Conservation (phyloP, 2,113 vertebrate species). For the Tetraodon nigroviridis region DNA sequence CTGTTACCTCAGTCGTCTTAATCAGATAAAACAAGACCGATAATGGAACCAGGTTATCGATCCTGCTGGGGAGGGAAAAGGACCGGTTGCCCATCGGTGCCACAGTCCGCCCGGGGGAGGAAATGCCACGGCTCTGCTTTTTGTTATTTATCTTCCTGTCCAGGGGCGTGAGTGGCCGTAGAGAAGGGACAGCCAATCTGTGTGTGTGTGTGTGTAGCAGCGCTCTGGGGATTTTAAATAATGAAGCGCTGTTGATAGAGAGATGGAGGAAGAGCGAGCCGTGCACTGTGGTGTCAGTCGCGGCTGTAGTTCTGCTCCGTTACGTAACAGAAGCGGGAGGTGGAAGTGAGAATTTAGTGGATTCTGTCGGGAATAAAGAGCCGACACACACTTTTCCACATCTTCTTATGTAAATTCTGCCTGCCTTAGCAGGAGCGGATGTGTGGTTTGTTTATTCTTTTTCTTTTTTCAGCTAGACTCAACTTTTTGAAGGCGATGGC, state of each 20-base stretch:
- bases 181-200: constrained; percentile 20
- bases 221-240: constrained; percentile 31
- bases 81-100: too few relatives aligned
- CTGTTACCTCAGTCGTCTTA: too few relatives aligned
- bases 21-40: too few relatives aligned
- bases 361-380: neutral
- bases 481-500: neutral
- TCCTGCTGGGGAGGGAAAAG: too few relatives aligned
- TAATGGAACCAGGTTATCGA: too few relatives aligned
- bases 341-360: neutral
- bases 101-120: constrained; percentile 1
- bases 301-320: constrained; percentile 33
- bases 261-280: constrained; percentile 1
- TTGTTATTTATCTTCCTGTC: constrained; percentile 9
- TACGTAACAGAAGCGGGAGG: constrained; percentile 45
- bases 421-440: neutral
- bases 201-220: neutral
- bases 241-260: constrained; percentile 18
- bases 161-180: constrained; percentile 79
- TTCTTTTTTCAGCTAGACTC: neutral
- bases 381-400: constrained; percentile 1
- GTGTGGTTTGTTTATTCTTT: too few relatives aligned
- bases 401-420: constrained; percentile 10
- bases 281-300: constrained; percentile 18
- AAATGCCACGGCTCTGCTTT: constrained; percentile 21